A percentile compares a stretch with the other conserved stretches of the same genome.
Evolutionary conservation across 2,797 vertebrate species (phyloP).

Genomic region (Hydrophis major): DNA sequence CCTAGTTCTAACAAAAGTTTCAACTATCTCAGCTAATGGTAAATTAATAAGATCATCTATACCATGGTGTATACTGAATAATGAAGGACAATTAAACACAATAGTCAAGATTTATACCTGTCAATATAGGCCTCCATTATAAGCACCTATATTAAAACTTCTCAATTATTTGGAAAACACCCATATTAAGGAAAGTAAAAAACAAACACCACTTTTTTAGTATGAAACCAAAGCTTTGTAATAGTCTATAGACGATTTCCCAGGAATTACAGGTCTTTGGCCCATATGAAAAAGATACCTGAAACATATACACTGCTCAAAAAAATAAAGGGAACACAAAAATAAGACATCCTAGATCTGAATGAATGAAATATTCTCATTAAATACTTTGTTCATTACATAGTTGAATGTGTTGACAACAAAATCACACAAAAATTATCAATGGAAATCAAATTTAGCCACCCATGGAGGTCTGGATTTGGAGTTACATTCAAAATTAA

Average conservation of each 20-base stretch:
- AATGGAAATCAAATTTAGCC: no score
- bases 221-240: not conserved
- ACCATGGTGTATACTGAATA: not conserved
- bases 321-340: no score
- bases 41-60: not conserved
- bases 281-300: not conserved
- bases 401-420: no score
- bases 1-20: not conserved
- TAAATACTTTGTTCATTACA: no score
- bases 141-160: constrained; percentile 31
- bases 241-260: not conserved
- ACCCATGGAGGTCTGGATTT: no score
- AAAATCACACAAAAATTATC: no score
- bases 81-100: not conserved
- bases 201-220: not conserved
- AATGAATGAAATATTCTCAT: no score
- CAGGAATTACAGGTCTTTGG: not conserved
- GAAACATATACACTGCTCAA: no score
- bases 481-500: no score
- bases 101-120: not conserved
- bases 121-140: not conserved
- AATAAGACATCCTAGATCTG: no score
- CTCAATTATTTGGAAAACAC: not conserved
- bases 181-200: not conserved
- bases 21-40: not conserved